Base-by-base conservation (phyloP, 2,888 invertebrate genomes). In the Andricus curvator region DNA sequence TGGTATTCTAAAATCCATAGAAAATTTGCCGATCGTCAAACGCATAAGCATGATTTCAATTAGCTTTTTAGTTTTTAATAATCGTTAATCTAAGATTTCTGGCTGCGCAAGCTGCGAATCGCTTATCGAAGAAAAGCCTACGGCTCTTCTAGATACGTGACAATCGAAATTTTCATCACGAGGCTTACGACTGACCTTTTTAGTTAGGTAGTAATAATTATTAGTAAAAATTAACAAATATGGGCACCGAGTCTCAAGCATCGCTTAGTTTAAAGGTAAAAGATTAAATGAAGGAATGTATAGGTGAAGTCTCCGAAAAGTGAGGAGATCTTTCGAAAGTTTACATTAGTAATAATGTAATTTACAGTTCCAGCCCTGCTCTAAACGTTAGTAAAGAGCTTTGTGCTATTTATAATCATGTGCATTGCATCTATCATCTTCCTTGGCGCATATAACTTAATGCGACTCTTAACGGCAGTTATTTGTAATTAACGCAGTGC, bases 371-470 rank as follows among this genome's bases (percentile, higher is more conserved):
- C 88, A 88, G 88, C 88, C 85, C 82, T 85, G 87, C 88, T 87
- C 87, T 84, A 86, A 85, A 87, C 86, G 83, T 84, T 84, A 81
- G 84, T 87, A 85, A 84, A 87, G 89, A 90, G 89, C 89, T 92
- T 92, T 92, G 92, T 92, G 92, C 92, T 92, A 91, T 92, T 90
- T 92, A 90, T 89, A 91, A 91, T 92, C 88, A 87, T 92, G 92
- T 92, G 92, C 92, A 92, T 89, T 90, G 68, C 82, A 80, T 87
- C 85, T 88, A 88, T 88, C 86, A 86, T 88, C 85, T 88, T 88
- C 86, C 86, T 88, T 87, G 86, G 87, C 89, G 88, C 84, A 83
- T 85, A 80, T 77, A 77, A 64, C 77, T 78, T 85, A 87, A 88
- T 88, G 86, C 82, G 88, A 89, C 88, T 88, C 86, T 87, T 90